phyloP scores from a whole-genome alignment of 2,113 vertebrate genomes.

The Podocnemis expansa region DNA sequence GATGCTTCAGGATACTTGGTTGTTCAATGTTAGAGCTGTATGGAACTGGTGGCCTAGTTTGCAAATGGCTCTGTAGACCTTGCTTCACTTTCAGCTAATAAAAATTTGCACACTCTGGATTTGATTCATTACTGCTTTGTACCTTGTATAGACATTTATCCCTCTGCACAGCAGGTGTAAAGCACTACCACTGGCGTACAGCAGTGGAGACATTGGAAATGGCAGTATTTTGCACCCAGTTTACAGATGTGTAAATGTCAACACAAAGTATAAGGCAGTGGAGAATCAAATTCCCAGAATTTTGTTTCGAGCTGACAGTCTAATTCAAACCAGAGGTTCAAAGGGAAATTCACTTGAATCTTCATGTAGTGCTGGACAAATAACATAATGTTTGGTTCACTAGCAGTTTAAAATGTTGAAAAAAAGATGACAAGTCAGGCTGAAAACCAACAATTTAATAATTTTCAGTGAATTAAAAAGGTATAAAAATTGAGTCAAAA shows the following conservation, averaged over 20 bases:
- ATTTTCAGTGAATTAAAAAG: too few species aligned
- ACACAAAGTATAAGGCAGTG: background rate
- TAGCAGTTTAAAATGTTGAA: too few species aligned
- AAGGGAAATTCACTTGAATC: constrained; percentile 30
- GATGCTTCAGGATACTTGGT: background rate
- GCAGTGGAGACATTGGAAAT: background rate
- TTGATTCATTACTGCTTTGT: too few species aligned
- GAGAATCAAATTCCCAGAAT: background rate
- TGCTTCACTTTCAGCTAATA: background rate
- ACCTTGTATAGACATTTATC: background rate
- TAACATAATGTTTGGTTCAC: too few species aligned
- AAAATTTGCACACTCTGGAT: background rate
- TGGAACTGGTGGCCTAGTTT: background rate
- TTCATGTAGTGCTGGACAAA: background rate
- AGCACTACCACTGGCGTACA: background rate
- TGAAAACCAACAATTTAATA: too few species aligned
- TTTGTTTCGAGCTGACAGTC: background rate
- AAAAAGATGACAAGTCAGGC: too few species aligned
- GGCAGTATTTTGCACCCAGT: background rate
- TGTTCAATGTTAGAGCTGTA: background rate
- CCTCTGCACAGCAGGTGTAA: background rate
- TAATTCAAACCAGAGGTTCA: background rate
- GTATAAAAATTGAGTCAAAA: too few species aligned
- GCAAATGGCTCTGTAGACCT: fast-evolving
- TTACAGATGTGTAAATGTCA: background rate